Base-by-base conservation (phyloP, 2,888 invertebrate species). In the Dynastes grantii region DNA sequence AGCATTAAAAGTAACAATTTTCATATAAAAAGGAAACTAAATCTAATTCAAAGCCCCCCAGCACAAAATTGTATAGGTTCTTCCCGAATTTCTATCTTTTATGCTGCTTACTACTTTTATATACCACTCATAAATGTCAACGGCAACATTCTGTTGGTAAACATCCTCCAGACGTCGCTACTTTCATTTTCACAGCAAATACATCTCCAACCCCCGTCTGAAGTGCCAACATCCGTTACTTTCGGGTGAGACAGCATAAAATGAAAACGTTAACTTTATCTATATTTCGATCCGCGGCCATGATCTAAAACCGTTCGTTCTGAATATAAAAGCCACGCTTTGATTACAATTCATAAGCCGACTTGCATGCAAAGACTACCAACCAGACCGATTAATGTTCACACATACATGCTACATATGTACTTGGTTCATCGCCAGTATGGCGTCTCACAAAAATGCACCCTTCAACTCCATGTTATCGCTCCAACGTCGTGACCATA, bases 401-500 rank as follows among this genome's bases (percentile, higher is more conserved):
- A 40, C 27, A 2, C 22, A 40, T 68, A 58, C 65, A 40, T 22
- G 16, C 16, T n/a, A 55, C 13, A 16, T 27, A 32, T 32, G 53
- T 29, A 53, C 32, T 32, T 45, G 45, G 45, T 8, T 55, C 32
- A 32, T 55, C 55, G 71, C 37, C 55, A 70, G 70, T n/a, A 49
- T n/a, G 71, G 68, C 68, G 68, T 68, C 37, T 53, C 8, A 1
- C 27, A 55, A 71, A 55, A 55, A 55, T 71, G 9, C 53, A 32
- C 32, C 16, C 55, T 71, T 27, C 22, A 37, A 53, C 55, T 71
- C 53, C n/a, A 70, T 1, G 29, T 55, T 55, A 55, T 71, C 55
- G 37, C 16, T 71, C 55, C 13, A 27, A 32, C 37, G 53, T 71
- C 71, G 55, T 71, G 71, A 32, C 32, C 37, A 37, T 13, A 71